A percentile compares a stretch with the other conserved stretches of the same genome.
Evolutionary conservation across 2,113 vertebrate genomes (phyloP).

Genomic region (Lagopus leucura): DNA sequence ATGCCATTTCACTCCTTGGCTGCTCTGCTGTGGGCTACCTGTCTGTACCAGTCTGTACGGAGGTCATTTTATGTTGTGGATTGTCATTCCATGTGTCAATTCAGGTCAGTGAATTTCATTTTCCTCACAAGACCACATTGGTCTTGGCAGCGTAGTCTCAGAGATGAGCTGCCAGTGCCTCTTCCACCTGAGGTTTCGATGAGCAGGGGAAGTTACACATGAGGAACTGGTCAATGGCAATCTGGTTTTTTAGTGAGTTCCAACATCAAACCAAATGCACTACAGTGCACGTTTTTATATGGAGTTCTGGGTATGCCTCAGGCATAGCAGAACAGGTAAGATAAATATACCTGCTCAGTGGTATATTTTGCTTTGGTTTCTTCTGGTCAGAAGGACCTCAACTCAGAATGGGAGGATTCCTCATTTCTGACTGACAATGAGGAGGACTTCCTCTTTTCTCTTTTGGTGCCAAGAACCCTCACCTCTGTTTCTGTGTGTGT

Average conservation of each 20-base stretch:
- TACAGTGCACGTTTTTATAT: rapidly evolving
- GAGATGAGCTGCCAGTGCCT: slow-evolving; percentile 34
- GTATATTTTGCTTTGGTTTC: neutral
- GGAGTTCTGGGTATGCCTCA: neutral
- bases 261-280: neutral
- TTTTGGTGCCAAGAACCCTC: slow-evolving; percentile 54
- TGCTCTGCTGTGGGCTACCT: slow-evolving; percentile 47
- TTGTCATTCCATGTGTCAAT: slow-evolving; percentile 3
- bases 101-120: neutral
- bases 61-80: slow-evolving; percentile 23
- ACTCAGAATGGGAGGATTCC: slow-evolving; percentile 7
- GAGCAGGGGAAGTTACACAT: neutral
- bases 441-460: slow-evolving; percentile 41
- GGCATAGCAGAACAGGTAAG: neutral
- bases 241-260: neutral
- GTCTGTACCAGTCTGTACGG: slow-evolving; percentile 18
- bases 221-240: neutral
- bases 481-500: neutral
- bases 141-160: neutral
- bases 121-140: slow-evolving; percentile 14
- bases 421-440: slow-evolving; percentile 27
- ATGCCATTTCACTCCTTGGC: slow-evolving; percentile 47
- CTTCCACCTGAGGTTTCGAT: neutral
- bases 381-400: slow-evolving; percentile 18
- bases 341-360: neutral